These are phyloP conservation scores for Hypanus sabinus DNA, from an alignment of 2,113 vertebrate genomes.

Conservation along the genomic window DNA sequence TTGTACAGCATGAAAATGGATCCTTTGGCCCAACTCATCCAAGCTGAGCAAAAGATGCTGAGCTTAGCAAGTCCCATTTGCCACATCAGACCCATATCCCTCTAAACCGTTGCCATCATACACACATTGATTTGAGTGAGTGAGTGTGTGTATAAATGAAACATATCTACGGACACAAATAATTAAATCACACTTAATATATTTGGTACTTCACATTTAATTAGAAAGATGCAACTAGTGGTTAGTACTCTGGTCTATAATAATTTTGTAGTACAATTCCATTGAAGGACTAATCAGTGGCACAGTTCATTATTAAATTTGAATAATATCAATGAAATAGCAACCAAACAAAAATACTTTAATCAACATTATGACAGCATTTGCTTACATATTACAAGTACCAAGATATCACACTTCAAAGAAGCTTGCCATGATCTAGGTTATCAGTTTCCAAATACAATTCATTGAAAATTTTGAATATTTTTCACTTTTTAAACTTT, in stretches of 20 bases:
- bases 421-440: neutral
- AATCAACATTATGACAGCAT: neutral
- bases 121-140: no score
- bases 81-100: no score
- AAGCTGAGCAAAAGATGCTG: no score
- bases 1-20: no score
- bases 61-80: no score
- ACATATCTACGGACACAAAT: no score
- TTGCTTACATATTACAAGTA: neutral
- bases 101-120: no score
- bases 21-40: no score
- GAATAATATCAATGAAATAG: neutral
- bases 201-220: neutral
- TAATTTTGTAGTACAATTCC: neutral
- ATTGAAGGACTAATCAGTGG: neutral
- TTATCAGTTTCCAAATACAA: neutral
- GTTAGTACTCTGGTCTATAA: neutral
- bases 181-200: neutral
- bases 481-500: neutral
- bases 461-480: neutral
- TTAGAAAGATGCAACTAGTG: neutral
- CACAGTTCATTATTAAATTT: neutral
- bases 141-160: no score
- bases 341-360: neutral
- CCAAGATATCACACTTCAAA: neutral